Conservation (phyloP, 2,888 invertebrate species). For the Aspidapion aeneum region DNA sequence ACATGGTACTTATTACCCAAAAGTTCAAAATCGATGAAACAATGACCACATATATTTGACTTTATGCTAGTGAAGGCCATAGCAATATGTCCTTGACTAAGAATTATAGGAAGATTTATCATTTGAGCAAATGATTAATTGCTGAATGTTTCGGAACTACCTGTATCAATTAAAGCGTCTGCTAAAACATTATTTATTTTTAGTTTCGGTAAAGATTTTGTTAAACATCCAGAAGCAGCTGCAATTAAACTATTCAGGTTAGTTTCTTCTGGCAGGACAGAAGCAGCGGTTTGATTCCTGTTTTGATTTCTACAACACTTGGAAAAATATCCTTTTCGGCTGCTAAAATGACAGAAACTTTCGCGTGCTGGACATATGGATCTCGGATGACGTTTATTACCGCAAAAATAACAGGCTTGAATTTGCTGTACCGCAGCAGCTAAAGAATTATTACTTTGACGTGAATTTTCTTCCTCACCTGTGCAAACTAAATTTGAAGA, state of each 20-base stretch:
- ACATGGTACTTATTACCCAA: conserved; percentile 1
- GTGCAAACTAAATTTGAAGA: not conserved
- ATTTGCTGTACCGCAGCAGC: not conserved
- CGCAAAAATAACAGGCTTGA: not conserved
- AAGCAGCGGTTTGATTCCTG: not conserved
- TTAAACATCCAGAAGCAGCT: not conserved
- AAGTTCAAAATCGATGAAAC: not conserved
- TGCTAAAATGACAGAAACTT: too few relatives aligned
- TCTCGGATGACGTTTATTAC: too few relatives aligned
- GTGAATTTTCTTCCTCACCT: not conserved
- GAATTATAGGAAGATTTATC: not conserved
- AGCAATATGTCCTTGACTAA: not conserved
- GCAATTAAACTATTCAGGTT: not conserved
- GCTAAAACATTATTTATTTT: not conserved
- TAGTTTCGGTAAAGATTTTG: not conserved
- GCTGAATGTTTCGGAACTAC: conserved; percentile 1
- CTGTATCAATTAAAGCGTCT: conserved; percentile 2
- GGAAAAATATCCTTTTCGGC: not conserved
- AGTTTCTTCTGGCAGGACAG: not conserved
- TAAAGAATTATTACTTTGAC: not conserved
- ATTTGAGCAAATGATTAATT: not conserved
- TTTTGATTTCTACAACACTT: not conserved
- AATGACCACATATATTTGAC: conserved; percentile 2
- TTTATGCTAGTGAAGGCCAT: conserved; percentile 2
- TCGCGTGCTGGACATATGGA: too few relatives aligned